phyloP scores from a whole-genome alignment of 2,113 vertebrate genomes.

The Gopherus flavomarginatus region DNA sequence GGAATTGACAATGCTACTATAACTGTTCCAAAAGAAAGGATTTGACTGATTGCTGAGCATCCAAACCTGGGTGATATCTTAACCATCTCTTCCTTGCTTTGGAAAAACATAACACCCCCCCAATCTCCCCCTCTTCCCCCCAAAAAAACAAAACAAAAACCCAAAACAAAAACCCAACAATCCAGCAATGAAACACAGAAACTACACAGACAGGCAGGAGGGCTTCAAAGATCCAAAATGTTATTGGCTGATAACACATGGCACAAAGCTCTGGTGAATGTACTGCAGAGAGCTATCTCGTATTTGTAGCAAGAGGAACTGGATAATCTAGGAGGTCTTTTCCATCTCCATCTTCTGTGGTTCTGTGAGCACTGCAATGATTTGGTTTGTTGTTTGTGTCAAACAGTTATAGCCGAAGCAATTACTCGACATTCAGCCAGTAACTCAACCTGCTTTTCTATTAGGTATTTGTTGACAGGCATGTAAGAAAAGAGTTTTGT shows the following conservation, averaged over 20 bases:
- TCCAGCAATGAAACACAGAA: neutral
- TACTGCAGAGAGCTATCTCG: neutral
- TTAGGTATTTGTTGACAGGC: neutral
- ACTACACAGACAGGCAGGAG: neutral
- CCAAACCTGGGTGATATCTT: neutral
- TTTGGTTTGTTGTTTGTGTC: neutral
- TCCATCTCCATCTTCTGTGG: fast-evolving
- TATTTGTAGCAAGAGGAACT: neutral
- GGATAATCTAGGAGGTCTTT: neutral
- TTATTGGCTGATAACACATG: neutral
- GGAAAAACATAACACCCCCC: neutral
- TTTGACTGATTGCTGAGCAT: neutral
- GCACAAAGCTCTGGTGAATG: neutral
- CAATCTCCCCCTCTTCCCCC: neutral
- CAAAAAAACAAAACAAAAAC: neutral
- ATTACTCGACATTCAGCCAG: neutral
- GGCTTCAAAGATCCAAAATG: neutral
- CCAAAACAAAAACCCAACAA: fast-evolving
- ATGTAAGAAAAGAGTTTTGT: neutral
- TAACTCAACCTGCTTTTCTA: neutral
- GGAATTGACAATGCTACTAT: neutral
- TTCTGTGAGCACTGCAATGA: neutral
- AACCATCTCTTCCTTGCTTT: neutral
- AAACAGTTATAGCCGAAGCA: neutral
- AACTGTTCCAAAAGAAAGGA: neutral